These are phyloP conservation scores for Clarias macrocephalus DNA, from an alignment of 2,113 vertebrate genomes.

Conservation along the genomic window DNA sequence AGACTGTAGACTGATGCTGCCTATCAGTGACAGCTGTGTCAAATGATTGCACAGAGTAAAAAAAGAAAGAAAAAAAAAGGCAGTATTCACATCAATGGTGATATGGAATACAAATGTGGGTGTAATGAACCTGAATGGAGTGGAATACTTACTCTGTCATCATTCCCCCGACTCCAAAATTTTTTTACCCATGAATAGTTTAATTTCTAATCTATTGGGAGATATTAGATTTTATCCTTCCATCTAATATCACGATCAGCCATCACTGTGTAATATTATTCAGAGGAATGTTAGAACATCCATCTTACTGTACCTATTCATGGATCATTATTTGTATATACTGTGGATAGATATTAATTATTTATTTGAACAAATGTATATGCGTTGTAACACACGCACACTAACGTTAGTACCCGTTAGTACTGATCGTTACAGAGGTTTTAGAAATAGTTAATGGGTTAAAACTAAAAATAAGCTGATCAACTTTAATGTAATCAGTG, in stretches of 20 bases:
- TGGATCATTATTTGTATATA: neutral
- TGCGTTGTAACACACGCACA: no score
- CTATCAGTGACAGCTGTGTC: neutral
- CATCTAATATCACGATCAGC: neutral
- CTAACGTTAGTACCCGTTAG: no score
- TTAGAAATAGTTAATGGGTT: no score
- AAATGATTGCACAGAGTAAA: neutral
- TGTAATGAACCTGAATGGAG: neutral
- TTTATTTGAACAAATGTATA: no score
- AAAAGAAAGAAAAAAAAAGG: no score
- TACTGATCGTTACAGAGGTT: no score
- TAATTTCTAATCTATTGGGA: neutral
- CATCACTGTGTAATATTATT: neutral
- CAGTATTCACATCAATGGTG: neutral
- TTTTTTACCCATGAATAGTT: neutral
- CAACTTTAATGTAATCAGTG: no score
- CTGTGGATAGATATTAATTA: no score
- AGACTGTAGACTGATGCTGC: neutral
- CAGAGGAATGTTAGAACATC: neutral
- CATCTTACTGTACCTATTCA: slow-evolving; percentile 2
- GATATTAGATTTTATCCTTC: neutral
- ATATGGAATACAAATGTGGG: neutral
- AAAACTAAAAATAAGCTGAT: no score
- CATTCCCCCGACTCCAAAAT: neutral
- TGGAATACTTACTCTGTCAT: neutral